Conservation (phyloP, 1,140 invertebrate species). For the Acromyrmex heyeri region DNA sequence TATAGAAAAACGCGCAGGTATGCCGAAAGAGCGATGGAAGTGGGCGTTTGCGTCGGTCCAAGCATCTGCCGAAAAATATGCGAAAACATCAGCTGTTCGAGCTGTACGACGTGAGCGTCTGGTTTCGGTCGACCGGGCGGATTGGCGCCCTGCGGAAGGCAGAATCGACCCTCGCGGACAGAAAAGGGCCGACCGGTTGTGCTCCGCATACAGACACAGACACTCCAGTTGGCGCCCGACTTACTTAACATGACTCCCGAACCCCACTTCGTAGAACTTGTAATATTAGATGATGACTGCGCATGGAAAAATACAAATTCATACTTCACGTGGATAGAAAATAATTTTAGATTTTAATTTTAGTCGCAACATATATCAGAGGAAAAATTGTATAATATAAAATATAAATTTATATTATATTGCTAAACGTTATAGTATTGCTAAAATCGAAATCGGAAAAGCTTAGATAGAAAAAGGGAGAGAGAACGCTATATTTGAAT, state of each 20-base stretch:
- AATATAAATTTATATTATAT: neutral
- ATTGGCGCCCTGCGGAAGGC: slow-evolving; percentile 52
- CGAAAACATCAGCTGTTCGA: slow-evolving; percentile 81
- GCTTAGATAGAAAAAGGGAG: neutral
- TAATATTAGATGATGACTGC: slow-evolving; percentile 51
- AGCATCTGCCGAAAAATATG: slow-evolving; percentile 80
- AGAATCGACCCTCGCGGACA: slow-evolving; percentile 46
- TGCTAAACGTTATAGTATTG: neutral
- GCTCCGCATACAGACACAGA: slow-evolving; percentile 15
- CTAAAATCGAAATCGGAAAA: neutral
- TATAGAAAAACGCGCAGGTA: slow-evolving; percentile 38
- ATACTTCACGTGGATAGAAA: neutral
- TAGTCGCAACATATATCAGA: neutral
- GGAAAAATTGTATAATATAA: neutral
- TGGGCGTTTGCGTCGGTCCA: slow-evolving; percentile 61
- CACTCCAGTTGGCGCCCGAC: slow-evolving; percentile 43
- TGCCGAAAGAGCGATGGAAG: slow-evolving; percentile 28
- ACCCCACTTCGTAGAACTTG: slow-evolving; percentile 34
- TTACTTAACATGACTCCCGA: slow-evolving; percentile 34
- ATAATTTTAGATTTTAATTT: slow-evolving; percentile 8
- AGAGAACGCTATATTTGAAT: neutral
- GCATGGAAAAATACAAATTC: slow-evolving; percentile 16
- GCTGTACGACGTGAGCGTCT: slow-evolving; percentile 46
- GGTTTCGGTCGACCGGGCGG: slow-evolving; percentile 32
- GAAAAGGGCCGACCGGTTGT: slow-evolving; percentile 59